A percentile compares a stretch with the other conserved stretches of the same genome.
Evolutionary conservation across 1,140 invertebrate species (phyloP).

Genomic region (Bombus ignitus): DNA sequence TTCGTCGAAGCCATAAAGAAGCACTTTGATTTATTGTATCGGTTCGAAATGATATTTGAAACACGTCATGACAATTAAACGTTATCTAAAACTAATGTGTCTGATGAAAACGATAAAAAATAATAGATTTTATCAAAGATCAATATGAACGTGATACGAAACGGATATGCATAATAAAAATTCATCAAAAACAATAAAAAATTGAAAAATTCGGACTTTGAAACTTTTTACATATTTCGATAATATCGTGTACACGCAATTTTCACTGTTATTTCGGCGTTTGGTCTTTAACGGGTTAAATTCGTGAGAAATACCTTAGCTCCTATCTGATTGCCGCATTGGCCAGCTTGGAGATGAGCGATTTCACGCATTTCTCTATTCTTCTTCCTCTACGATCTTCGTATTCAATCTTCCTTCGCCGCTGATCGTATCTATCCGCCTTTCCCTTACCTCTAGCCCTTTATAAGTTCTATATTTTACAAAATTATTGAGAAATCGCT

Average conservation of each 20-base stretch:
- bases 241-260: background rate
- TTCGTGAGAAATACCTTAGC: conserved; percentile 87
- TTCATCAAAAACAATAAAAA: no score
- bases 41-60: no score
- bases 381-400: conserved; percentile 6
- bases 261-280: background rate
- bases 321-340: conserved; percentile 97
- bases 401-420: background rate
- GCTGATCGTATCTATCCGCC: background rate
- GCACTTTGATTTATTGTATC: no score
- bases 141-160: no score
- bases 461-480: background rate
- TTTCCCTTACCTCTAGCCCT: background rate
- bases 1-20: no score
- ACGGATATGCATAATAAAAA: no score
- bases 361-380: conserved; percentile 93
- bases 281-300: background rate
- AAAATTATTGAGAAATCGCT: background rate
- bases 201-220: fast-evolving
- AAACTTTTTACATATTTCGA: background rate
- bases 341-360: conserved; percentile 94
- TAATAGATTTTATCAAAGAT: no score
- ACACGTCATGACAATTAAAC: fast-evolving
- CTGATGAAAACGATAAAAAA: no score
- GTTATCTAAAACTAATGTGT: no score